Base-by-base conservation (phyloP, 1,140 invertebrate genomes). In the Bicyclus anynana region DNA sequence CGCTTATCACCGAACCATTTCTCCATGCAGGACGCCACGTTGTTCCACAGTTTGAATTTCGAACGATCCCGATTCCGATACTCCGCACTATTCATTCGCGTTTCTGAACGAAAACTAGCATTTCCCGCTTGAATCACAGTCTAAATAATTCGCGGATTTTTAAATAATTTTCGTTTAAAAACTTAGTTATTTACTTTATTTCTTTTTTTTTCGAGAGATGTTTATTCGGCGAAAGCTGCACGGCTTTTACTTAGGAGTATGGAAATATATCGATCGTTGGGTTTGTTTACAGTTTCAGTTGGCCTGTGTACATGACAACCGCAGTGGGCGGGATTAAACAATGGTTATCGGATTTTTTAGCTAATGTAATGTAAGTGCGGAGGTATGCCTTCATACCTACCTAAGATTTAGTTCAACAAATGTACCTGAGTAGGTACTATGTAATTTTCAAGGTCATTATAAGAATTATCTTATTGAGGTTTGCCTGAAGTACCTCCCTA, bases 1-100 rank as follows among this genome's bases (percentile, higher is more conserved):
- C 94, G 94, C 85, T 94, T 94, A 90, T 95, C 94, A 91, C 93
- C 93, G 77, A 96, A 93, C 94, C 94, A 95, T 95, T 93, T 95
- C 92, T 96, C 94, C 94, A 95, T 96, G 89, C 92, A 92, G 84
- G 84, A 80, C 64, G 83, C 77, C 83, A 88, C 81, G 78, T 85
- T 86, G 74, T 82, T 80, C 74, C 77, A 82, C 80, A 82, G 67
- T 69, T 82, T 84, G 72, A 72, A 74, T 27, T 37, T 65, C 59
- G 68, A 74, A 69, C 57, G 65, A 37, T 69, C 62, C 56, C 37
- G 65, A 37, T 69, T 60, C 53, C 42, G 61, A 18, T 49, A 29
- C 55, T 66, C 67, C 48, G 64, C 52, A 65, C 74, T 68, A 72
- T 77, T 77, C 81, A 87, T 87, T 82, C 83, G 81, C 62, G 68